Evolutionary conservation across 2,797 vertebrate species (phyloP), one percentile per base, ranked within the genome.

Genomic region (Buphagus erythrorhynchus): DNA sequence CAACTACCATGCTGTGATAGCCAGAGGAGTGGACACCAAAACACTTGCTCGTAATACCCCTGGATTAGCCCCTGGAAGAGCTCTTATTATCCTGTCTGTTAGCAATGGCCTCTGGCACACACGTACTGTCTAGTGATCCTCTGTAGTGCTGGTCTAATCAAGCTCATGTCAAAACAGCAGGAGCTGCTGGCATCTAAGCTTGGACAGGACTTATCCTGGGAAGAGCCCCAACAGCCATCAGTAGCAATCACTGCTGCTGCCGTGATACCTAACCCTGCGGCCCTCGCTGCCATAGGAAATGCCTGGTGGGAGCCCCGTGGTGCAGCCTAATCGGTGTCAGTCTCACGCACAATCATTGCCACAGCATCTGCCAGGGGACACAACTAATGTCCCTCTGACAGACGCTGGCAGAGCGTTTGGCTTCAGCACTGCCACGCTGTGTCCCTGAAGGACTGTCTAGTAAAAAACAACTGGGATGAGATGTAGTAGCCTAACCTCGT

Each of bases 121-220:
- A 31, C 4, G 15, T 57, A 38, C 63, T 49, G 45, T 15, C 52
- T 82, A 42, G 83, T 61, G 78, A 85, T 87, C 63, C 74, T 73
- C 52, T 9, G 2, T 7, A 61, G 52, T 0, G 2, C 26, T 0
- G 0, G 36, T 40, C 90, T 96, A 92, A 96, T 96, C 86, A 87
- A 79, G 48, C 80, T 87, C 80, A 71, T 93, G 92, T 96, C 87
- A 92, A 91, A 94, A 74, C 92, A 97, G 93, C 94, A 92, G 93
- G 92, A 95, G 83, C 21, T 95, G 89, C 91, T 96, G 95, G 86
- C 95, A 91, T 85, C 52, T 76, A 40, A 48, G 49, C 89, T 91
- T 89, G 81, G 89, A 87, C 19, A 0, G 0, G 59, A 42, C 36
- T 79, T 59, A 73, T 11, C 77, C 91, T 73, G 84, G 95, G 86